Evolutionary conservation across 2,888 invertebrate genomes (phyloP).

Genomic region (Sesia bembeciformis): DNA sequence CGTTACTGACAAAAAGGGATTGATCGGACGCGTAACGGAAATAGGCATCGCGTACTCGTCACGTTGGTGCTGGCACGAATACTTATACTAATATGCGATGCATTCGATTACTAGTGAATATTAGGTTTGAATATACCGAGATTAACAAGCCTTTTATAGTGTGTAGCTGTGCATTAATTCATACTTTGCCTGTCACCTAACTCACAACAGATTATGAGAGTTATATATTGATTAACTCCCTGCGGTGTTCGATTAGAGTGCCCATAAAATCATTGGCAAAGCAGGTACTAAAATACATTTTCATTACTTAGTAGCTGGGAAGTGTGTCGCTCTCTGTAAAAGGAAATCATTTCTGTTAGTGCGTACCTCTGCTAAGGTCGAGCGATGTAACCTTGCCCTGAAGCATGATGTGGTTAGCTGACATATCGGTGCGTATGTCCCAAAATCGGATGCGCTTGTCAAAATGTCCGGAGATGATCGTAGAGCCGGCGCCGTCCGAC

Average conservation of each 20-base stretch:
- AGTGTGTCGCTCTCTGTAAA: background rate
- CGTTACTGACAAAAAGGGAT: slow-evolving; percentile 68
- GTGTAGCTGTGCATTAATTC: background rate
- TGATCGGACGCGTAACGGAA: slow-evolving; percentile 64
- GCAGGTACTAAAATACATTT: background rate
- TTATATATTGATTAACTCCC: slow-evolving; percentile 9
- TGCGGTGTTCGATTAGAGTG: slow-evolving; percentile 6
- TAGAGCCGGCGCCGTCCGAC: slow-evolving; percentile 88
- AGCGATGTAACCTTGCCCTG: slow-evolving; percentile 97
- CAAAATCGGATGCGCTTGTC: slow-evolving; percentile 98
- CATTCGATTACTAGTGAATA: slow-evolving; percentile 54
- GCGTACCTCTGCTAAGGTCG: slow-evolving; percentile 89
- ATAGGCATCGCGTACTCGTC: slow-evolving; percentile 58
- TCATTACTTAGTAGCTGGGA: background rate
- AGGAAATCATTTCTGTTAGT: background rate
- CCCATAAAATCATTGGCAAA: background rate
- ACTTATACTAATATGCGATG: slow-evolving; percentile 51
- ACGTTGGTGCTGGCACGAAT: slow-evolving; percentile 61
- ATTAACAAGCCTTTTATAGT: slow-evolving; percentile 31
- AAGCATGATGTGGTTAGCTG: slow-evolving; percentile 88
- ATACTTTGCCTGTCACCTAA: too few species aligned
- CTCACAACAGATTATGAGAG: too few species aligned
- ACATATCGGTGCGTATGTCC: slow-evolving; percentile 93
- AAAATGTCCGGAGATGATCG: slow-evolving; percentile 97
- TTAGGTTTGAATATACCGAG: slow-evolving; percentile 33